Base-by-base conservation (phyloP, 2,888 invertebrate genomes). In the Callinectes sapidus region DNA sequence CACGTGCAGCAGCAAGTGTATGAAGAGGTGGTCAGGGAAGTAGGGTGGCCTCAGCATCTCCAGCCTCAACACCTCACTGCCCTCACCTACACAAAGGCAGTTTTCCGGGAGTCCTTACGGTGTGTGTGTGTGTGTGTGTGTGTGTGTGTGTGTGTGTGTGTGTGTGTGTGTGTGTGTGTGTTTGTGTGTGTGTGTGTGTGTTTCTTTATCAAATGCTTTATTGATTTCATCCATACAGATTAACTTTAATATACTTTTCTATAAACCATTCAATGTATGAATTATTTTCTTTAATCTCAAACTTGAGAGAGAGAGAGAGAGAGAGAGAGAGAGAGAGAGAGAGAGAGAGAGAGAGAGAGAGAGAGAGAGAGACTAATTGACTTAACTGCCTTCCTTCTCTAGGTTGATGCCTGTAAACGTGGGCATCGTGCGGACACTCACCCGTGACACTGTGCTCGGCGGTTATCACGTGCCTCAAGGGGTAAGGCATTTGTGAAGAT, bases 321-420 rank as follows among this genome's bases (percentile, higher is more conserved):
- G 48, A 48, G 48, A 48, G 48, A 48, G 48, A 48, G 48, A 48
- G 48, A 48, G 48, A 48, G 48, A 48, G 48, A 48, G 48, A 48
- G 48, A 48, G 48, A 48, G 48, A 48, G 48, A 48, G 48, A 48
- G 48, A 48, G 48, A 48, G 48, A 48, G 88, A 89, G 32, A 89
- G 91, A 55, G 88, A 92, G 55, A 77, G 77, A 23, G 42, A 90
- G 10, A 89, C 87, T 16, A 16, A 85, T 54, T 90, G 61, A 77
- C 87, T 39, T 39, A 5, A n/a, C 90, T 32, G 66, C 77, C 35
- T 35, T 23, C 39, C 28, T 48, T 28, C 90, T 18, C 13, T 71
- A 92, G 92, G 28, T n/a, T 92, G 77, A 92, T 92, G 92, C 92
- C 92, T 14, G 92, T 92, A 8, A 92, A 90, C 39, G 90, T 92